A percentile compares a stretch with the other conserved stretches of the same genome.
These are phyloP conservation scores for Eledone cirrhosa DNA, from an alignment of 2,888 invertebrate genomes.

Conservation along the genomic window DNA sequence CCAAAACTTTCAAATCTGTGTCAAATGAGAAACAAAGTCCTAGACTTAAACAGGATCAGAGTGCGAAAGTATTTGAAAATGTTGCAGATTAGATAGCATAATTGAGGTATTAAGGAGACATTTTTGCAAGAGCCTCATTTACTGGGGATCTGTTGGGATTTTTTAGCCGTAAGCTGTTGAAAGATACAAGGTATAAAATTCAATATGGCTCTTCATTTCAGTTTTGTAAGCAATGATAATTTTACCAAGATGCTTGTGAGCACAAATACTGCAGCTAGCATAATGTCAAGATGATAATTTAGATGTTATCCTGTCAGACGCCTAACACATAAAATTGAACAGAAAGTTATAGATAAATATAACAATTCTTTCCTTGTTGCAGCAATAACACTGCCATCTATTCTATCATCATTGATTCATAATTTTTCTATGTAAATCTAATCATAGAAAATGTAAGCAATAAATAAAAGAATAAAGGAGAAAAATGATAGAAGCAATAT, in stretches of 20 bases:
- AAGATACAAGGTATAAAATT: conserved; percentile 28
- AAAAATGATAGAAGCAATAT: no score
- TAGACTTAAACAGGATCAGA: conserved; percentile 28
- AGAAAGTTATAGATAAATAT: no score
- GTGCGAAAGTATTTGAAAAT: conserved; percentile 30
- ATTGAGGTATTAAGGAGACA: conserved; percentile 30
- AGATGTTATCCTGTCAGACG: conserved; percentile 26
- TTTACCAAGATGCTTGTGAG: conserved; percentile 22
- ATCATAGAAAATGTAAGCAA: no score
- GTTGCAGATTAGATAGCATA: conserved; percentile 27
- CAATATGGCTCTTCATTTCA: conserved; percentile 24
- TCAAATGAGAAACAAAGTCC: conserved; percentile 30
- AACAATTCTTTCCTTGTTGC: no score
- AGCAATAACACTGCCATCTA: no score
- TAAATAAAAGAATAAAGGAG: no score
- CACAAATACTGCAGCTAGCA: conserved; percentile 24
- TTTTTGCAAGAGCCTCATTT: conserved; percentile 29
- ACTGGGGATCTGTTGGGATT: conserved; percentile 27
- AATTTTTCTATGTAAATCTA: no score
- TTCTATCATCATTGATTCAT: no score
- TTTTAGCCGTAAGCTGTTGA: conserved; percentile 29
- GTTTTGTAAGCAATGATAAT: conserved; percentile 27
- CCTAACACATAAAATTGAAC: background rate
- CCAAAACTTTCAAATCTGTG: conserved; percentile 27
- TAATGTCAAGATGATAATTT: conserved; percentile 24